phyloP scores from a whole-genome alignment of 2,113 vertebrate genomes.

The Crotalus viridis region DNA sequence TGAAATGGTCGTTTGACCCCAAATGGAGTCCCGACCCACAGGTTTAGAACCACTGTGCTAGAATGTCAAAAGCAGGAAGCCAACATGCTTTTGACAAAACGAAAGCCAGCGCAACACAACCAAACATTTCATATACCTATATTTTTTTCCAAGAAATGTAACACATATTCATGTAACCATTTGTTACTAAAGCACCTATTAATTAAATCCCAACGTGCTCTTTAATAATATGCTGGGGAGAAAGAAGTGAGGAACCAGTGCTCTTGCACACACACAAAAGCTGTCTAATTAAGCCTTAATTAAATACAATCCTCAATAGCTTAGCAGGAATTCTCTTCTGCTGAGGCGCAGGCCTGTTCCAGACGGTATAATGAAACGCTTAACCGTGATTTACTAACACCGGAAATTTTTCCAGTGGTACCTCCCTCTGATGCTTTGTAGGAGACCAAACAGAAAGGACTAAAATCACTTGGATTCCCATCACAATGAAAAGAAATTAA shows the following conservation, averaged over 20 bases:
- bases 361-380: constrained; percentile 14
- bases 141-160: constrained; percentile 1
- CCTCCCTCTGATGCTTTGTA: constrained; percentile 1
- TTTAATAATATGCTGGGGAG: neutral
- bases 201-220: neutral
- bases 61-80: neutral
- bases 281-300: constrained; percentile 24
- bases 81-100: neutral
- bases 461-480: neutral
- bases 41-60: neutral
- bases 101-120: neutral
- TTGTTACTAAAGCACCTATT: constrained; percentile 18
- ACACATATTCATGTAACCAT: neutral
- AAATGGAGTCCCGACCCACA: no score
- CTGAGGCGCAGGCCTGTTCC: neutral
- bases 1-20: no score
- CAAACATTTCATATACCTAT: neutral
- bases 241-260: neutral
- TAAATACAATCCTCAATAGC: constrained; percentile 9
- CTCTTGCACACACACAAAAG: neutral
- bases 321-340: constrained; percentile 7
- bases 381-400: constrained; percentile 15
- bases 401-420: neutral
- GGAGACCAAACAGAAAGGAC: constrained; percentile 14
- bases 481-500: neutral